Base-by-base conservation (phyloP, 2,888 invertebrate species). In the Acrocyrtus sp. region DNA sequence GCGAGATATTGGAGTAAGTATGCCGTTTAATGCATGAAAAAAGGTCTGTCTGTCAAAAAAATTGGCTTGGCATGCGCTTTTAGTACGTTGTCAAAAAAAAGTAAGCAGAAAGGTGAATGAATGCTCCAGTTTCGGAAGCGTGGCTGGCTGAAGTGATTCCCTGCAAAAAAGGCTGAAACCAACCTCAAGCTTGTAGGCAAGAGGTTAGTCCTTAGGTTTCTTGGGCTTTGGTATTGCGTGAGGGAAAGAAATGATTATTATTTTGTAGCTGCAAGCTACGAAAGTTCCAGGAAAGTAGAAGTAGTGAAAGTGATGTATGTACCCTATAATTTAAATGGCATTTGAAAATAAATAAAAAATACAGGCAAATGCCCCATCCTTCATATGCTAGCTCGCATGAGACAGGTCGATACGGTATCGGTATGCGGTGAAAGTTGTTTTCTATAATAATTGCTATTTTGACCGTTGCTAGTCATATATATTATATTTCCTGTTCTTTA, bases 91-190 rank as follows among this genome's bases (percentile, higher is more conserved):
- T 27, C 21, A 48, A n/a, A n/a, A n/a, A n/a, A n/a, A n/a, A n/a
- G n/a, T n/a, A 63, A 70, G 45, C 58, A 43, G 63, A 62, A 57
- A 72, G 72, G 72, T 72, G 72, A 72, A 72, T 72, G 72, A 72
- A 72, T 72, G 72, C 72, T 72, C 72, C 72, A 72, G 65, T 72
- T 72, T 63, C 58, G 29, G 57, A 65, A 72, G 65, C 65, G 65
- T 48, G 39, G 51, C 65, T 57, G 45, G 62, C 26, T 41, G 3
- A 51, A 41, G 39, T n/a, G n/a, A 65, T 48, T 21, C 48, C 3
- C 45, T 45, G n/a, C n/a, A 19, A n/a, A n/a, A n/a, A n/a, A n/a
- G n/a, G n/a, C n/a, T 27, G 19, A 17, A 24, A 15, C 69, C 60
- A 69, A 58, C 58, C 54, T 69, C 62, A 65, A 72, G 24, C 22